phyloP scores from a whole-genome alignment of 2,113 vertebrate species.

The Phyllostomus discolor region DNA sequence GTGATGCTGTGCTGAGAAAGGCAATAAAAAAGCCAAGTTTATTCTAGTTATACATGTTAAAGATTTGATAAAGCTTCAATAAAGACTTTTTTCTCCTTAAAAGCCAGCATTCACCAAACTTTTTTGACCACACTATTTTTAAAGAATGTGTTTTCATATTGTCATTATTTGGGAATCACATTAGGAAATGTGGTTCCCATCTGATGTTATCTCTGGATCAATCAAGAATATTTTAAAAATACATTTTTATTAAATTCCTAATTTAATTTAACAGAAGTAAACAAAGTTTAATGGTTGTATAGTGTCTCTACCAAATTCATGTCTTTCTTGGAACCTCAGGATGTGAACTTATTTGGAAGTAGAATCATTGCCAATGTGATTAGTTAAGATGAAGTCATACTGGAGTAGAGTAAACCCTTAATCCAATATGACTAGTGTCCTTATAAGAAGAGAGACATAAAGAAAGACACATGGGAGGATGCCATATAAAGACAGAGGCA shows the following conservation, averaged over 20 bases:
- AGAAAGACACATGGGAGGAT: neutral
- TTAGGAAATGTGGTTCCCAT: conserved; percentile 26
- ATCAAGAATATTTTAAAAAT: neutral
- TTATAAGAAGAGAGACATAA: neutral
- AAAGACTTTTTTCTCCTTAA: neutral
- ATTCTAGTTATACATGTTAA: neutral
- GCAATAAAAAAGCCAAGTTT: neutral
- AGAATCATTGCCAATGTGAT: neutral
- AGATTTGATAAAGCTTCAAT: neutral
- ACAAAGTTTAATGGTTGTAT: neutral
- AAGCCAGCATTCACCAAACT: neutral
- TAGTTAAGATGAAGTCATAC: neutral
- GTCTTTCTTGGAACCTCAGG: neutral
- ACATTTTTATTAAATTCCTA: neutral
- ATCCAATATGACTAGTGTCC: neutral
- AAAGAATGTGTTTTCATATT: conserved; percentile 18
- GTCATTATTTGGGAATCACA: conserved; percentile 22
- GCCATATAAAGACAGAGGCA: neutral
- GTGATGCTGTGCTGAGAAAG: neutral
- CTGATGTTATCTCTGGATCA: conserved; percentile 18
- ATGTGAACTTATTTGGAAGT: neutral
- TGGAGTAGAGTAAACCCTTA: neutral
- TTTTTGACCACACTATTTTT: neutral
- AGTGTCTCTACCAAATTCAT: neutral
- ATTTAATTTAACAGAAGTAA: conserved; percentile 17